Percentiles rank a stretch among this genome's conserved stretches.
phyloP scores from a whole-genome alignment of 2,113 vertebrate genomes.

The Coreoperca whiteheadi region DNA sequence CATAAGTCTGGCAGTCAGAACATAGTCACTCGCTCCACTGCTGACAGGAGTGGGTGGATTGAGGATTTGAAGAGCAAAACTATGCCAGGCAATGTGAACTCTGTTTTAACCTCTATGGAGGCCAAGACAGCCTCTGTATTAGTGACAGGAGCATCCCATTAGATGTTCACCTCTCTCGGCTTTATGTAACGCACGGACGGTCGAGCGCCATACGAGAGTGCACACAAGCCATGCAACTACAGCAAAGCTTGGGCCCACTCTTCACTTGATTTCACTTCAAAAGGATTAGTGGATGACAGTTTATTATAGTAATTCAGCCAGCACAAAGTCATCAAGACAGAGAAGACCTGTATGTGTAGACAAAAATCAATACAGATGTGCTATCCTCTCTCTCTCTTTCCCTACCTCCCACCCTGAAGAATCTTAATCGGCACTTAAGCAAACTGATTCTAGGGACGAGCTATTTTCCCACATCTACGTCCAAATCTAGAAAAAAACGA shows the following conservation, averaged over 20 bases:
- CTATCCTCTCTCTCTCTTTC: constrained; percentile 4
- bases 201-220: neutral
- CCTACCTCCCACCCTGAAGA: constrained; percentile 1
- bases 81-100: neutral
- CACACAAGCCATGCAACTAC: neutral
- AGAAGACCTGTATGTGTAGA: constrained; percentile 33
- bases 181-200: neutral
- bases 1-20: constrained; percentile 1
- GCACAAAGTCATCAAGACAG: constrained; percentile 41
- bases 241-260: neutral
- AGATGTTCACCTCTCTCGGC: constrained; percentile 2
- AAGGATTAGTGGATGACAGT: constrained; percentile 53
- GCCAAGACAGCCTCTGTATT: neutral
- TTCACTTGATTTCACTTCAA: constrained; percentile 47
- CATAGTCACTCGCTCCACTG: neutral
- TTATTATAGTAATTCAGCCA: constrained; percentile 60
- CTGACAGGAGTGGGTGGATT: constrained; percentile 25
- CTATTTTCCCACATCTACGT: constrained; percentile 29
- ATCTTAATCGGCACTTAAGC: constrained; percentile 52
- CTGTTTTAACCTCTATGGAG: neutral
- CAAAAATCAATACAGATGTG: constrained; percentile 58
- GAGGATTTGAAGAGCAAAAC: constrained; percentile 18
- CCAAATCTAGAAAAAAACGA: constrained; percentile 27
- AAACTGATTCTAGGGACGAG: constrained; percentile 31
- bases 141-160: neutral